Conservation (phyloP, 1,140 invertebrate genomes). For the Trinorchestia longiramus region DNA sequence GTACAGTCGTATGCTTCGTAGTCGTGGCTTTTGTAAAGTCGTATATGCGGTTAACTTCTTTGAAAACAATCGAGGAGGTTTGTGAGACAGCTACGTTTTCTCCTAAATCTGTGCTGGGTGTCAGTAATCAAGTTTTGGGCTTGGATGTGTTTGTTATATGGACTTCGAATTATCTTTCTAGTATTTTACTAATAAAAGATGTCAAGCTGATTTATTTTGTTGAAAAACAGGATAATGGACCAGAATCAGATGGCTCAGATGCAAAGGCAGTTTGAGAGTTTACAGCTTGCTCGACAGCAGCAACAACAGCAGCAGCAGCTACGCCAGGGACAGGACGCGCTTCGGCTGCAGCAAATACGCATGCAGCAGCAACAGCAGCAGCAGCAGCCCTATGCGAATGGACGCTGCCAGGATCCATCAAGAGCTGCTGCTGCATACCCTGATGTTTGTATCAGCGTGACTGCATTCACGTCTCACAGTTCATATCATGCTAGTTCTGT, state of each 20-base stretch:
- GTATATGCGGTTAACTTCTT: too few species aligned
- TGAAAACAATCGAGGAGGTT: too few species aligned
- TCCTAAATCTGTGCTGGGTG: too few species aligned
- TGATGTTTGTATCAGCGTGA: not conserved
- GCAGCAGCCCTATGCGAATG: not conserved
- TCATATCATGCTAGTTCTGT: too few species aligned
- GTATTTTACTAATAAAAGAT: too few species aligned
- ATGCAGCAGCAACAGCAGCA: not conserved
- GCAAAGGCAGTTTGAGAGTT: conserved; percentile 12
- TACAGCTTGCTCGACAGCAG: conserved; percentile 11
- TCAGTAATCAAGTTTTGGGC: too few species aligned
- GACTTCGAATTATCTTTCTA: too few species aligned
- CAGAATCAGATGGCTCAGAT: not conserved
- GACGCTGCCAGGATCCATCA: not conserved
- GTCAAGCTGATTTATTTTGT: not conserved
- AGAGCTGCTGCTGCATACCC: not conserved
- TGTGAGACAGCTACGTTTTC: too few species aligned
- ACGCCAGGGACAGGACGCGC: not conserved
- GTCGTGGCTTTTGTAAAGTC: too few species aligned
- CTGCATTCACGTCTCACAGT: not conserved
- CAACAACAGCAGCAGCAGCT: conserved; percentile 5
- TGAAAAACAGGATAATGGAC: not conserved
- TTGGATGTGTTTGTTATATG: too few species aligned
- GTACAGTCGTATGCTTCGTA: too few species aligned
- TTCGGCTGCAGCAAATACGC: not conserved